Evolutionary conservation across 2,888 invertebrate genomes (phyloP), one percentile per base, ranked within the genome.

Genomic region (Eilema caniola): DNA sequence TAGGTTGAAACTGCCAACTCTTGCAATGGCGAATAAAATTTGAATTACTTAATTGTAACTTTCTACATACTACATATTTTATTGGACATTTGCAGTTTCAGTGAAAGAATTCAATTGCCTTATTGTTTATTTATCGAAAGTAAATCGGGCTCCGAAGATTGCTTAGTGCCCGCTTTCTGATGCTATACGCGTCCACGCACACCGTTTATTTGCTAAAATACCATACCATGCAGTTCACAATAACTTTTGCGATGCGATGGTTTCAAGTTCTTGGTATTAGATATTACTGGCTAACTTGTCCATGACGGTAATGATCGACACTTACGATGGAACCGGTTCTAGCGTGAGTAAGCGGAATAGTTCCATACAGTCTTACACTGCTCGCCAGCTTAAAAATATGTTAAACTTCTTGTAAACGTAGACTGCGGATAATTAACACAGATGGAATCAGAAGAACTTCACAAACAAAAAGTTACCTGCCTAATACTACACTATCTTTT

Each of bases 401-500:
- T 24, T 24, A 62, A 24, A 37, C 8, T 41, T 41, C 3, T 62
- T 41, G 20, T 24, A 25, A 8, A 41, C 24, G 24, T 62, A 8
- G 53, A n/a, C 16, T 59, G 14, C 25, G 8, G 24, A 16, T 16
- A 59, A 0, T 14, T n/a, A 59, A 16, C 4, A 16, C 28, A 25
- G 8, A 59, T 59, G 25, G 25, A 16, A 59, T 28, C 14, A 28
- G 14, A 25, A 25, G 16, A 59, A 59, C 14, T 25, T 12, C n/a
- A 31, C 23, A 20, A 20, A 7, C n/a, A 64, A 60, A 53, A 56
- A 31, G 14, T 65, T 57, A 69, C n/a, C 33, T 8, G 31, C 24
- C 57, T 31, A 28, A 37, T 61, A 67, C 62, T 62, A 60, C 25
- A 69, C 66, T 72, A 64, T 71, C 73, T 41, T 67, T 63, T 61